A percentile compares a stretch with the other conserved stretches of the same genome.
These are phyloP conservation scores for Halichondria panicea DNA, from an alignment of 37 sponge, comb jelly and placozoan genomes.

Conservation along the genomic window DNA sequence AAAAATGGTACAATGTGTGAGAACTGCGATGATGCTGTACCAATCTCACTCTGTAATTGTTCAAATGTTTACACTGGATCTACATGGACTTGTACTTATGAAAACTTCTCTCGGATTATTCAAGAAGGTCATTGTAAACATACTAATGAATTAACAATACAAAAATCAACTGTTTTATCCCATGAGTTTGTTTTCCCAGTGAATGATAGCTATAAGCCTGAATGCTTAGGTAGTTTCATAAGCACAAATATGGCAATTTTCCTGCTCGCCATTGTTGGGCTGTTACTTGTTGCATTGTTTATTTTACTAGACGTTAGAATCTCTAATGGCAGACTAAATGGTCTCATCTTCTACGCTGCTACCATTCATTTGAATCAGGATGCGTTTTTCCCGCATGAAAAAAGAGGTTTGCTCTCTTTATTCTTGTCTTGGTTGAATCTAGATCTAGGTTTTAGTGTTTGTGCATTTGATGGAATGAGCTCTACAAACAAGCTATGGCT, in stretches of 20 bases:
- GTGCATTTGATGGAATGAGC: conserved; percentile 17
- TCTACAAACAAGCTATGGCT: conserved; percentile 1
- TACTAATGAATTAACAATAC: no score
- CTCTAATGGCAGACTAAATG: conserved; percentile 12
- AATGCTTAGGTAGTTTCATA: not conserved
- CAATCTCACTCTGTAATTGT: no score
- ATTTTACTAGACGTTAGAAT: conserved; percentile 3
- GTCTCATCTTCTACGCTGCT: conserved; percentile 20
- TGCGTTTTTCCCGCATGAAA: not conserved
- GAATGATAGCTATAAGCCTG: not conserved
- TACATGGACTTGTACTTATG: no score
- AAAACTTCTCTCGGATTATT: no score
- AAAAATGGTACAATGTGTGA: no score
- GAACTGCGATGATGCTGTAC: no score
- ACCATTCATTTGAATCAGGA: not conserved
- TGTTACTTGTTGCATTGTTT: not conserved
- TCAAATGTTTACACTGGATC: no score
- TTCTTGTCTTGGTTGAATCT: conserved; percentile 19
- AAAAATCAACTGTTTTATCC: no score
- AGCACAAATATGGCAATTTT: not conserved
- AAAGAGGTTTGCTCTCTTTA: not conserved
- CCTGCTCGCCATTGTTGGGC: not conserved
- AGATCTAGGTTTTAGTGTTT: conserved; percentile 11
- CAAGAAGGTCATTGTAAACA: no score
- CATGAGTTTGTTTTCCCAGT: no score